Evolutionary conservation across 2,113 vertebrate genomes (phyloP), one percentile per base, ranked within the genome.

Genomic region (Microcebus ravelobensis): DNA sequence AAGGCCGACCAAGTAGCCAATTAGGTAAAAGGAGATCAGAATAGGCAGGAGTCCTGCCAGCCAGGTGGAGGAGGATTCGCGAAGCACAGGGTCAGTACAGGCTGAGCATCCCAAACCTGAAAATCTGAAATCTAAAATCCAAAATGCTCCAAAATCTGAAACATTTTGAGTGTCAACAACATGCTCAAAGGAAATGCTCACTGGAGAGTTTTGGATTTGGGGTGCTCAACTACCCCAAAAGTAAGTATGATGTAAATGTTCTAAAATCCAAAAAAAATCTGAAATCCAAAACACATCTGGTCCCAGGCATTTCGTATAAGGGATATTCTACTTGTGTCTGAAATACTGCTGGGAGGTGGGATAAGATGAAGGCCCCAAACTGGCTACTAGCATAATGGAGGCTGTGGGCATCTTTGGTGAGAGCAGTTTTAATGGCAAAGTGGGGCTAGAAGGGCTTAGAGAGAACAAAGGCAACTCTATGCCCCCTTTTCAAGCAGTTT

Each of bases 281-380:
- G 27, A 76, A 76, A 76, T 31, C 27, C 27, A 48, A 76, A 76
- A 76, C 45, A 76, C 27, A 31, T 48, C 15, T 48, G 42, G 73
- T 76, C 42, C 27, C 15, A 76, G 42, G 27, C 42, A 76, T 76
- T 76, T 76, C 29, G 29, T 27, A 27, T 29, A 31, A 76, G 73
- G 27, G 73, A 31, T 42, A 74, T 8, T 48, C 42, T 15, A 76
- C 73, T 27, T 76, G 73, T 18, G 2, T 6, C 8, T 3, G 57
- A 67, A 85, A 36, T 68, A 70, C 65, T 88, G 76, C 80, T 4
- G 0, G 31, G 31, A n/a, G 55, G 1, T 15, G 1, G 31, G 59
- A 1, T 6, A 8, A 36, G 42, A 10, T 11, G 27, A 52, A 11
- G n/a, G 36, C n/a, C 2, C 0, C 50, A 27, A 76, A 21, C 25